phyloP scores from a whole-genome alignment of 1,140 invertebrate genomes.

The Streblospio benedicti region DNA sequence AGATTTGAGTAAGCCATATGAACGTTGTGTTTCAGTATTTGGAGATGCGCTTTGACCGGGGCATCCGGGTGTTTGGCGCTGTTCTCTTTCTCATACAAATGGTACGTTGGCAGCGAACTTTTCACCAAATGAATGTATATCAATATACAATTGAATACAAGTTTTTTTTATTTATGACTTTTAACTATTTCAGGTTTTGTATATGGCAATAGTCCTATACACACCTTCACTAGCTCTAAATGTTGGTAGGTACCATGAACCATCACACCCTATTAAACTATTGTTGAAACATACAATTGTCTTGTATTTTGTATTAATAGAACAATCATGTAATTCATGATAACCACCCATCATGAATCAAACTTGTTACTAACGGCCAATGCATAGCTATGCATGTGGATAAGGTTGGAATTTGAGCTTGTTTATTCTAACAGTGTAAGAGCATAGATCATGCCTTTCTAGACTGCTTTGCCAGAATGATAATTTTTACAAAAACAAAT shows the following conservation, averaged over 20 bases:
- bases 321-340: not conserved
- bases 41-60: constrained; percentile 50
- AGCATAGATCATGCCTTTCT: too few relatives aligned
- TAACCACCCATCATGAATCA: not conserved
- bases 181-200: constrained; percentile 60
- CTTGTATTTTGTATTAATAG: not conserved
- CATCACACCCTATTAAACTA: too few relatives aligned
- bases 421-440: not conserved
- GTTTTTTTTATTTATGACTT: not conserved
- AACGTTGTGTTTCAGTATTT: constrained; percentile 74
- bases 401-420: too few relatives aligned
- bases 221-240: constrained; percentile 84
- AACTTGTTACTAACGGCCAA: not conserved
- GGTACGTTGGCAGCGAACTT: constrained; percentile 47
- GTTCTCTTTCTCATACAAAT: constrained; percentile 35
- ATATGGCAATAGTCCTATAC: constrained; percentile 86
- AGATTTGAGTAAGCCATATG: too few relatives aligned
- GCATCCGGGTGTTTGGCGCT: constrained; percentile 29
- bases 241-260: constrained; percentile 71
- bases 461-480: too few relatives aligned
- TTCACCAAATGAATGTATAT: constrained; percentile 10
- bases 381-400: too few relatives aligned
- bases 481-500: too few relatives aligned
- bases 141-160: constrained; percentile 28
- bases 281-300: not conserved